Evolutionary conservation across 1,140 invertebrate species (phyloP).

Genomic region (Bombus soroeensis): DNA sequence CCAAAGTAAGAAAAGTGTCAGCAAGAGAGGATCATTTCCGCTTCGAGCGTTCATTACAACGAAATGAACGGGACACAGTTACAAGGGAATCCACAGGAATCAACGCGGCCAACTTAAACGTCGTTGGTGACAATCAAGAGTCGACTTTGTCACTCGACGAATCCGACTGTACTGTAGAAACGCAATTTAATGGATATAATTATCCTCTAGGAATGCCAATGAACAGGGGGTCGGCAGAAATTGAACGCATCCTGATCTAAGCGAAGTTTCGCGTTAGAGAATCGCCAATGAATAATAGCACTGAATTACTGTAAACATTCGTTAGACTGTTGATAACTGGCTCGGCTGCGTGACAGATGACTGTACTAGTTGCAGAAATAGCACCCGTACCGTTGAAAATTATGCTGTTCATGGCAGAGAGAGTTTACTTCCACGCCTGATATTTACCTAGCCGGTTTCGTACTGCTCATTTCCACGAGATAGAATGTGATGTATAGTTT

Average conservation of each 20-base stretch:
- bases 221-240: not conserved
- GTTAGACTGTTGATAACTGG: conserved; percentile 17
- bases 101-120: not conserved
- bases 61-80: not conserved
- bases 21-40: not conserved
- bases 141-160: not conserved
- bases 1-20: conserved; percentile 1
- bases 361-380: not conserved
- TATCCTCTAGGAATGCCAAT: not conserved
- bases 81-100: not conserved
- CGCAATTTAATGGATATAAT: conserved; percentile 18
- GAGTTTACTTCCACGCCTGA: not conserved
- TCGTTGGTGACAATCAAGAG: not conserved
- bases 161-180: not conserved
- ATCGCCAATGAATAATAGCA: conserved; percentile 10
- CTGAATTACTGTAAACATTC: conserved; percentile 27
- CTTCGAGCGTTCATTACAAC: not conserved
- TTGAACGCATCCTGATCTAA: not conserved
- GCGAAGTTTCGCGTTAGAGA: conserved; percentile 1
- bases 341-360: not conserved
- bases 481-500: too few species aligned
- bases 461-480: conserved; percentile 1
- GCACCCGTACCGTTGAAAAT: conserved; percentile 9
- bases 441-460: not conserved
- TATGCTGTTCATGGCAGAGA: not conserved